These are phyloP conservation scores for Dynastes hyllus DNA, from an alignment of 2,888 invertebrate genomes.

Conservation along the genomic window DNA sequence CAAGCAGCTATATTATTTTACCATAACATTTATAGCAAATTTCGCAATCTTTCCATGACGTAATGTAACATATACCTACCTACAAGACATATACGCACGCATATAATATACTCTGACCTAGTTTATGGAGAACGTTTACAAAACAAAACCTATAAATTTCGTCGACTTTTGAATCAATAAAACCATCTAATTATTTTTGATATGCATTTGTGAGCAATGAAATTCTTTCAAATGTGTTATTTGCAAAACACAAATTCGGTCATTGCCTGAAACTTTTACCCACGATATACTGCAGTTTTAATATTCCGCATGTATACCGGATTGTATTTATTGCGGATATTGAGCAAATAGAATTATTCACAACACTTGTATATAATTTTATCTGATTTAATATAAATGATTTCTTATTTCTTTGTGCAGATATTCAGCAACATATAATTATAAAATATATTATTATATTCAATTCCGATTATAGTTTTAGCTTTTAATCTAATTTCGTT, in stretches of 20 bases:
- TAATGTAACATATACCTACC: conserved; percentile 33
- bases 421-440: background rate
- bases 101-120: conserved; percentile 25
- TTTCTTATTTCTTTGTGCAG: background rate
- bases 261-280: too few species aligned
- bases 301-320: too few species aligned
- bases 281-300: too few species aligned
- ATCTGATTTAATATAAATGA: background rate
- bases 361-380: background rate
- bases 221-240: background rate
- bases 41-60: conserved; percentile 23
- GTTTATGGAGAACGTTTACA: conserved; percentile 4
- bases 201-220: background rate
- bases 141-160: conserved; percentile 7
- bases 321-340: too few species aligned
- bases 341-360: too few species aligned
- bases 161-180: background rate
- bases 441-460: too few species aligned
- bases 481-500: too few species aligned
- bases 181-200: background rate
- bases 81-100: conserved; percentile 8
- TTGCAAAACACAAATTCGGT: too few species aligned
- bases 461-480: too few species aligned
- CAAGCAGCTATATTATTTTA: conserved; percentile 20
- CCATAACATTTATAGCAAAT: conserved; percentile 40